Percentiles rank a stretch among this genome's conserved stretches.
These are phyloP conservation scores for Nematopogon swammerdamellus DNA, from an alignment of 2,888 invertebrate genomes.

Conservation along the genomic window DNA sequence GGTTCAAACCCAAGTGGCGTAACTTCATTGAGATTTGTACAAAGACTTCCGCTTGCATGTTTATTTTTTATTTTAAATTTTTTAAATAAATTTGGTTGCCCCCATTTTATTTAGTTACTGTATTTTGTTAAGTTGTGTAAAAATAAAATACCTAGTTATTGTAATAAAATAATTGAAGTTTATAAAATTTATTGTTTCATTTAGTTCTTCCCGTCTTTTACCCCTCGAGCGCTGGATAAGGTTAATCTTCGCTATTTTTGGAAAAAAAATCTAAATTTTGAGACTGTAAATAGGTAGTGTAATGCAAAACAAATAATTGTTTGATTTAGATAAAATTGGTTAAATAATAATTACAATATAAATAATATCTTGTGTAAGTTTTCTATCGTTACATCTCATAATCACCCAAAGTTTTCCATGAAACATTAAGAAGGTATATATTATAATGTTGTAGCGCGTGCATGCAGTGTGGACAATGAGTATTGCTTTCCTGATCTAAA, in stretches of 20 bases:
- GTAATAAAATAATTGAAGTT: not conserved
- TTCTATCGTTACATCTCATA: not conserved
- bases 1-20: too few relatives aligned
- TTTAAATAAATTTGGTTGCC: constrained; percentile 27
- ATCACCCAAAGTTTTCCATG: not conserved
- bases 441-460: not conserved
- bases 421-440: not conserved
- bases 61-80: constrained; percentile 21
- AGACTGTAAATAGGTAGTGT: not conserved
- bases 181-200: not conserved
- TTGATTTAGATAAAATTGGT: not conserved
- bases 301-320: not conserved
- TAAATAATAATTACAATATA: not conserved
- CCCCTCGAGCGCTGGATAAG: not conserved
- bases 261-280: not conserved
- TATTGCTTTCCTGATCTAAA: too few relatives aligned
- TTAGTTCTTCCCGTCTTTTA: not conserved
- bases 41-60: constrained; percentile 25
- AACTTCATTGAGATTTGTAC: not conserved
- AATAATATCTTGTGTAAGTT: not conserved
- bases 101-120: constrained; percentile 50
- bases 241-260: not conserved
- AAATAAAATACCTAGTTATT: constrained; percentile 39
- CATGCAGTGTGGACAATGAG: too few relatives aligned
- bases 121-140: constrained; percentile 58